These are phyloP conservation scores for Andrena bucephala DNA, from an alignment of 2,888 invertebrate species.

Conservation along the genomic window DNA sequence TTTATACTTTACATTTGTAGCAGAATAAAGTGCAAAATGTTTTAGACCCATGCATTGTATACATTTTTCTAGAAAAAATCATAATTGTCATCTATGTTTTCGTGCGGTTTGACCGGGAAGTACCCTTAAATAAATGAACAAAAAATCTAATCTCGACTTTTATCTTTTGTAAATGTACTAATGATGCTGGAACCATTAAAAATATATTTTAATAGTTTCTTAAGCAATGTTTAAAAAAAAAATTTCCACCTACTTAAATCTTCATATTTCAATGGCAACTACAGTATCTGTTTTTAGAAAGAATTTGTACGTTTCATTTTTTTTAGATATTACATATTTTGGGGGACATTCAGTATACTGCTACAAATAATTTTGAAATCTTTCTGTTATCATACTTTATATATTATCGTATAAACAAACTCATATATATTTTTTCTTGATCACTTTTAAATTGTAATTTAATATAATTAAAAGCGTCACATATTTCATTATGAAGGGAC, in stretches of 20 bases:
- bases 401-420: neutral
- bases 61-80: too few relatives aligned
- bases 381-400: neutral
- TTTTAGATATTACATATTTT: neutral
- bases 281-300: neutral
- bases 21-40: too few relatives aligned
- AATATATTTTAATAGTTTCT: too few relatives aligned
- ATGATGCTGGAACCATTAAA: too few relatives aligned
- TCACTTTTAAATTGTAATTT: neutral
- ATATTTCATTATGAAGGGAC: neutral
- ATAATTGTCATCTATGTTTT: too few relatives aligned
- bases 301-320: neutral
- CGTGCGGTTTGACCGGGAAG: too few relatives aligned
- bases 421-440: neutral
- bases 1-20: too few relatives aligned
- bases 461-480: neutral
- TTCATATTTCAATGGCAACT: neutral
- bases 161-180: neutral
- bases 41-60: too few relatives aligned
- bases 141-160: neutral
- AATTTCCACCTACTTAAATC: neutral
- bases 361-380: neutral
- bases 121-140: too few relatives aligned
- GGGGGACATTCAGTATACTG: neutral
- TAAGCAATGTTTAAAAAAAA: too few relatives aligned